Conservation (phyloP, 1,140 invertebrate species). For the Cepaea nemoralis region DNA sequence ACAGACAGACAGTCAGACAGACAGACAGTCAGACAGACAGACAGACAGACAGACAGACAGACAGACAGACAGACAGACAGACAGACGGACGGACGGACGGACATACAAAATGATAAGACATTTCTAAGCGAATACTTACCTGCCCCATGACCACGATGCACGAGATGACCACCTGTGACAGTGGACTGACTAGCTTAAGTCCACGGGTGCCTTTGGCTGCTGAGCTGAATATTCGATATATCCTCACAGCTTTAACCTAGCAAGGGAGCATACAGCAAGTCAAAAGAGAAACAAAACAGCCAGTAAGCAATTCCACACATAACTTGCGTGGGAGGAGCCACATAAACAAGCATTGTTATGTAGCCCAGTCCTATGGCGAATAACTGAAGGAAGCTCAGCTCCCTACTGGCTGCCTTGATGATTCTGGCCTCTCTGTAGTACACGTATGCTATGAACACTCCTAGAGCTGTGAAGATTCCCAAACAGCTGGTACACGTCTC, state of each 20-base stretch:
- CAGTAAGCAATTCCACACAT: constrained; percentile 72
- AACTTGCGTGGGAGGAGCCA: constrained; percentile 76
- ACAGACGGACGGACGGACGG: neutral
- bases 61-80: neutral
- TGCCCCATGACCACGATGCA: constrained; percentile 2
- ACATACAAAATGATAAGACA: neutral
- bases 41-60: too few relatives aligned
- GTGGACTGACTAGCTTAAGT: neutral
- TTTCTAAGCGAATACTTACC: neutral
- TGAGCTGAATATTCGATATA: constrained; percentile 10
- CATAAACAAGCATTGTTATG: constrained; percentile 86
- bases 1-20: too few relatives aligned
- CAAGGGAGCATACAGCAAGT: constrained; percentile 90
- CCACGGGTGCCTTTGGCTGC: neutral
- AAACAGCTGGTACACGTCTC: constrained; percentile 73
- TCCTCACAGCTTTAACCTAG: constrained; percentile 40
- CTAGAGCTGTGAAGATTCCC: constrained; percentile 68
- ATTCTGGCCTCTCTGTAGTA: constrained; percentile 87
- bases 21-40: too few relatives aligned
- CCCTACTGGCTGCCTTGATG: constrained; percentile 89
- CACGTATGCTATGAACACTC: constrained; percentile 78
- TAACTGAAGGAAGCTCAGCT: constrained; percentile 90
- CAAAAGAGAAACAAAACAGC: constrained; percentile 89
- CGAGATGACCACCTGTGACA: constrained; percentile 16
- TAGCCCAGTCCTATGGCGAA: constrained; percentile 91